Percentiles rank a stretch among this genome's conserved stretches.
Conservation (phyloP, 23 tunicate genomes). For the Clavelina lepadiformis region DNA sequence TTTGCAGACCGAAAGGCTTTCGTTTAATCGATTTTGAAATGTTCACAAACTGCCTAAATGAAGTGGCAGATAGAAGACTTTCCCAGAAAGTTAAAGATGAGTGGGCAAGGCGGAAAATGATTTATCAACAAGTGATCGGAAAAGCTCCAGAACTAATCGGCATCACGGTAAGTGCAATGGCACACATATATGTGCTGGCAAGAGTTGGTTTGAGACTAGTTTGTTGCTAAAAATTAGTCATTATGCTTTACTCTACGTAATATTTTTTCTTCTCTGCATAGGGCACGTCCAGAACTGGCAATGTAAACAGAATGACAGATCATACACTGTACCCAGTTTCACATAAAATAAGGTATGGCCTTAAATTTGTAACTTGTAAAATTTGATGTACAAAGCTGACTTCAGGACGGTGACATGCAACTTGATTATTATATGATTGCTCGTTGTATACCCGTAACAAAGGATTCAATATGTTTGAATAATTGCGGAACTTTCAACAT, state of each 20-base stretch:
- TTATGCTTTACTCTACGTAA: too few species aligned
- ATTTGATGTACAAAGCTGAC: too few species aligned
- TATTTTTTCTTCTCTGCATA: too few species aligned
- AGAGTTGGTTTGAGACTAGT: too few species aligned
- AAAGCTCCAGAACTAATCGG: slow-evolving; percentile 75
- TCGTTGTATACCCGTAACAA: too few species aligned
- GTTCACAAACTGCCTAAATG: slow-evolving; percentile 75
- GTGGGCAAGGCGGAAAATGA: slow-evolving; percentile 32
- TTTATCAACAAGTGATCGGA: slow-evolving; percentile 66
- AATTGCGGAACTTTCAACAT: too few species aligned
- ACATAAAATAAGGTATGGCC: slow-evolving; percentile 76
- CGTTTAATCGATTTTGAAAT: slow-evolving; percentile 64
- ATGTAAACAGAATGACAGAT: slow-evolving; percentile 91
- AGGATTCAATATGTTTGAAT: too few species aligned
- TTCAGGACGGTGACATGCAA: too few species aligned
- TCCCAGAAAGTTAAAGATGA: slow-evolving; percentile 28
- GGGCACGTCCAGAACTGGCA: slow-evolving; percentile 62
- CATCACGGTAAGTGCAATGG: slow-evolving; percentile 65
- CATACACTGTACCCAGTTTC: slow-evolving; percentile 69
- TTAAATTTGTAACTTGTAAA: too few species aligned
- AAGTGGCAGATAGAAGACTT: slow-evolving; percentile 64
- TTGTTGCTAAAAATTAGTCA: too few species aligned
- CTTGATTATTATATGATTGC: too few species aligned
- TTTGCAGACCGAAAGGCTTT: slow-evolving; percentile 52
- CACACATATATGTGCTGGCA: too few species aligned